These are phyloP conservation scores for Eupristina koningsbergeri DNA, from an alignment of 1,140 invertebrate genomes.

Conservation along the genomic window DNA sequence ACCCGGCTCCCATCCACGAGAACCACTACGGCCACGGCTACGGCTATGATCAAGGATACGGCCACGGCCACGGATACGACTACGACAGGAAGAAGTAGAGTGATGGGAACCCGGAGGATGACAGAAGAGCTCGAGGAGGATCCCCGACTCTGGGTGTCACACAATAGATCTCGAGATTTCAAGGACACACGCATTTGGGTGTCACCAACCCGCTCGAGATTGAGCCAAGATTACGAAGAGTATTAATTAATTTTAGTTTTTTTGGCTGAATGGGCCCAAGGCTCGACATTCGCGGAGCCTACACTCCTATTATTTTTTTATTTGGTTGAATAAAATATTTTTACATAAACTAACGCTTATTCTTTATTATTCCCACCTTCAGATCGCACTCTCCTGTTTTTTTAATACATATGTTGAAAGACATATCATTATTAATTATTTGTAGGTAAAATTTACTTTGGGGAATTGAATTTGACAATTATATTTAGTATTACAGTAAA, in stretches of 20 bases:
- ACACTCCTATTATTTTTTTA: conserved; percentile 24
- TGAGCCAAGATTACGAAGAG: conserved; percentile 3
- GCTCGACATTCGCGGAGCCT: neutral
- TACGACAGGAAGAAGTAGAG: conserved; percentile 38
- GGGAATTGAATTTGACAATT: no score
- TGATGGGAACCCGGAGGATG: neutral
- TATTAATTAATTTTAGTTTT: conserved; percentile 33
- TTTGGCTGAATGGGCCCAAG: neutral
- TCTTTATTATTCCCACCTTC: neutral
- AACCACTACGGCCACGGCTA: conserved; percentile 52
- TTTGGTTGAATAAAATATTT: conserved; percentile 46
- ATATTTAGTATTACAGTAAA: no score
- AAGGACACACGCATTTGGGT: neutral
- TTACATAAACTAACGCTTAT: conserved; percentile 8
- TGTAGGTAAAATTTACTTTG: no score
- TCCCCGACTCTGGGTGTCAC: neutral
- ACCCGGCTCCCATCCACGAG: conserved; percentile 61
- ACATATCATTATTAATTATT: neutral
- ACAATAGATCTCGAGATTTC: neutral
- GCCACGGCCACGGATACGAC: conserved; percentile 31
- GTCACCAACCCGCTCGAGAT: neutral
- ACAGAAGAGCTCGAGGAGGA: neutral
- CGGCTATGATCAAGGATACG: conserved; percentile 6
- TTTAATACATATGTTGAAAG: neutral
- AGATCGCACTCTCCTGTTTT: neutral